A percentile compares a stretch with the other conserved stretches of the same genome.
phyloP scores from a whole-genome alignment of 2,888 invertebrate genomes.

The Brenthis hecate region DNA sequence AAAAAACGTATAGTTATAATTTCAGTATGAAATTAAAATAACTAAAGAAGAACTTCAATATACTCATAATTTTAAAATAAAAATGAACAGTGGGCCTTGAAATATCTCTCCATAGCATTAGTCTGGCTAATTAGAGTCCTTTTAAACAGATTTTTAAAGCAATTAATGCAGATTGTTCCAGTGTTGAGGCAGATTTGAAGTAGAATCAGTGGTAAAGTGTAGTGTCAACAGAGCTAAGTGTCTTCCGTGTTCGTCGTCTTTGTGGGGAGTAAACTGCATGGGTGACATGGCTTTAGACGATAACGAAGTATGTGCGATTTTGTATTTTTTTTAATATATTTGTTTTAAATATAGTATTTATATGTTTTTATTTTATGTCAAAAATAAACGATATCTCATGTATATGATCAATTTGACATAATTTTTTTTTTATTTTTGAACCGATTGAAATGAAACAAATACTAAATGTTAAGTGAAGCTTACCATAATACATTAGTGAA shows the following conservation, averaged over 20 bases:
- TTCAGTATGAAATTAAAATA: not conserved
- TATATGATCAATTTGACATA: too few species aligned
- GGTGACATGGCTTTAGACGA: slow-evolving; percentile 20
- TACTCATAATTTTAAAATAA: not conserved
- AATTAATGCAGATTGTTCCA: slow-evolving; percentile 53
- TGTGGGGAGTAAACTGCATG: slow-evolving; percentile 56
- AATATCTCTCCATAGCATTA: not conserved
- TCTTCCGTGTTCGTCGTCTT: slow-evolving; percentile 72
- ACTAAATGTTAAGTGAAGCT: too few species aligned
- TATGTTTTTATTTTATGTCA: too few species aligned
- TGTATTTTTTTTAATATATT: not conserved
- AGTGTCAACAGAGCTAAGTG: slow-evolving; percentile 81
- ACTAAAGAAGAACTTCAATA: not conserved
- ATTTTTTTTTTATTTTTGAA: too few species aligned
- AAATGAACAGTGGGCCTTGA: not conserved
- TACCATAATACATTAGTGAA: too few species aligned
- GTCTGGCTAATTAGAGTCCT: slow-evolving; percentile 34
- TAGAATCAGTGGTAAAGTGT: slow-evolving; percentile 73
- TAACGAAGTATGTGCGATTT: slow-evolving; percentile 34
- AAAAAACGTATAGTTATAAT: too few species aligned
- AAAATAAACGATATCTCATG: too few species aligned
- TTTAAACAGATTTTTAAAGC: slow-evolving; percentile 41
- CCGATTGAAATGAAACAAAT: too few species aligned
- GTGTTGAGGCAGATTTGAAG: slow-evolving; percentile 51
- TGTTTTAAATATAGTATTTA: too few species aligned